These are phyloP conservation scores for Cheilosia urbana DNA, from an alignment of 2,888 invertebrate species.

Conservation along the genomic window DNA sequence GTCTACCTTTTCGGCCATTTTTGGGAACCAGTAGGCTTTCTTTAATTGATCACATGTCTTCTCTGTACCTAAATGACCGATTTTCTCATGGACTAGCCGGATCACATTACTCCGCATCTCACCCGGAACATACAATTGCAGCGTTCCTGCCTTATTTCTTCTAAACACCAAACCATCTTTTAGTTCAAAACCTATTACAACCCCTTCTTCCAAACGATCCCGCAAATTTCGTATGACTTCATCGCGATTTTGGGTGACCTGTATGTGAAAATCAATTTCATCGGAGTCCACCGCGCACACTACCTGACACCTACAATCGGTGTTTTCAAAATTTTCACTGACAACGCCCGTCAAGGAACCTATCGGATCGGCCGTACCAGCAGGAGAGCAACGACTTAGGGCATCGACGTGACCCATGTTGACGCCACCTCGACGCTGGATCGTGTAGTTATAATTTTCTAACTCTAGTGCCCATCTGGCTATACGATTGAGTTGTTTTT, in stretches of 20 bases:
- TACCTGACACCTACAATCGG: not conserved
- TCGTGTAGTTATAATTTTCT: conserved; percentile 47
- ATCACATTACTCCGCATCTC: conserved; percentile 41
- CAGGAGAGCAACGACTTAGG: conserved; percentile 33
- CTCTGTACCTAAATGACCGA: not conserved
- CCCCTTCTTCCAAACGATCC: conserved; percentile 7
- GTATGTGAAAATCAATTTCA: conserved; percentile 27
- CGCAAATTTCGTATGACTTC: conserved; percentile 13
- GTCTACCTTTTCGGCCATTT: conserved; percentile 4
- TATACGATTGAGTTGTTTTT: conserved; percentile 76
- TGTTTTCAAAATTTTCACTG: not conserved
- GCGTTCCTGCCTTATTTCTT: conserved; percentile 7
- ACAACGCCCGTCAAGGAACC: conserved; percentile 1
- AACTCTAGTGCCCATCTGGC: conserved; percentile 78
- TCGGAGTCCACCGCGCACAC: conserved; percentile 14
- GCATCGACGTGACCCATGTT: conserved; percentile 49
- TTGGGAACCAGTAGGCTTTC: not conserved
- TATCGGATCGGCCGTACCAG: conserved; percentile 10
- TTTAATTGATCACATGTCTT: conserved; percentile 17
- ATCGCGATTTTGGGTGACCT: conserved; percentile 31
- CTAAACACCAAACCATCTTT: conserved; percentile 32
- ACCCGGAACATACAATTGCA: conserved; percentile 30
- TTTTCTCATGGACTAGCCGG: conserved; percentile 15
- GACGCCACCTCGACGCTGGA: conserved; percentile 25
- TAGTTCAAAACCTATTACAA: conserved; percentile 8